Evolutionary conservation across 2,888 invertebrate genomes (phyloP).

Genomic region (Scaptomyza polygonia): DNA sequence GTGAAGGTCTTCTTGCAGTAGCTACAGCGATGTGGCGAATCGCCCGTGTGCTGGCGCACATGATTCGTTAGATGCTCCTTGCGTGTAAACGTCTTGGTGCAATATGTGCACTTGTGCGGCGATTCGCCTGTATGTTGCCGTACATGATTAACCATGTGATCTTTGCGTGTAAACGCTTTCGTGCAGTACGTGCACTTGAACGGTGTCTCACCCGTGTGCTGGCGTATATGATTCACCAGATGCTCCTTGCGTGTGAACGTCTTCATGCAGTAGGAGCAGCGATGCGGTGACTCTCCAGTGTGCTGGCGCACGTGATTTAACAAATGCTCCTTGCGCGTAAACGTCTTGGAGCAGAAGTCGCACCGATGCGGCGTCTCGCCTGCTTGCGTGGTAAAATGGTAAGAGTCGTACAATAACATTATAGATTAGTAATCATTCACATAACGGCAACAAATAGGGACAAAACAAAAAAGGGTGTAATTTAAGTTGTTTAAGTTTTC

Average conservation of each 20-base stretch:
- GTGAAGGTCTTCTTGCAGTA: constrained; percentile 87
- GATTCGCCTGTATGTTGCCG: constrained; percentile 93
- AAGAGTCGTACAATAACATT: constrained; percentile 82
- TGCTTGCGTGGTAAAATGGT: constrained; percentile 51
- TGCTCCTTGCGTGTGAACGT: constrained; percentile 95
- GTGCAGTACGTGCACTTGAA: constrained; percentile 93
- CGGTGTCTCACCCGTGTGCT: constrained; percentile 94
- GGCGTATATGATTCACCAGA: constrained; percentile 92
- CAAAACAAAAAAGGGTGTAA: not conserved
- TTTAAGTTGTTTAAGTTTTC: not conserved
- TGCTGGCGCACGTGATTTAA: constrained; percentile 93
- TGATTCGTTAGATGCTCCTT: constrained; percentile 94
- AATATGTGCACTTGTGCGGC: constrained; percentile 93
- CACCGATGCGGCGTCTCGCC: constrained; percentile 94
- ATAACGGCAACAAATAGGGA: not conserved
- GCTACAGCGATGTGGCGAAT: constrained; percentile 87
- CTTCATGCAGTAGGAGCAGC: constrained; percentile 93
- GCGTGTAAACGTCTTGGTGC: constrained; percentile 91
- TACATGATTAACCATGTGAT: constrained; percentile 90
- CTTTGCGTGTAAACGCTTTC: constrained; percentile 93
- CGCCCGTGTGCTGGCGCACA: constrained; percentile 91
- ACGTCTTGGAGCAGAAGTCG: constrained; percentile 93
- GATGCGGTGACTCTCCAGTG: constrained; percentile 93
- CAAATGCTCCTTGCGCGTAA: constrained; percentile 93
- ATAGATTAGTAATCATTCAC: constrained; percentile 85